Evolutionary conservation across 1,140 invertebrate genomes (phyloP).

Genomic region (Drosophila ironensis): DNA sequence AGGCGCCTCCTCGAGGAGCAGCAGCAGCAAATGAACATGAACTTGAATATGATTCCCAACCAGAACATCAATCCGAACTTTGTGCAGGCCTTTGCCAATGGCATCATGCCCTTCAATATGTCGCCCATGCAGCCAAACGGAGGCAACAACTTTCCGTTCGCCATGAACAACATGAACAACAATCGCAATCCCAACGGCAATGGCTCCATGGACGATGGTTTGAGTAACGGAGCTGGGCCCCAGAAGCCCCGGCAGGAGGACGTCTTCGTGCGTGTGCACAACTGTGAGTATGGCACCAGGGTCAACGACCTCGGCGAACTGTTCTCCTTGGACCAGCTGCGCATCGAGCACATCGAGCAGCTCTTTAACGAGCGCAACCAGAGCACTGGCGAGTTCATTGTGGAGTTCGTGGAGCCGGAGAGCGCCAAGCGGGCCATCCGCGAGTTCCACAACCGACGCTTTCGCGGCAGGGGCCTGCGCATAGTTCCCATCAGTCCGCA

Average conservation of each 20-base stretch:
- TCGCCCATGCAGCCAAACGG: conserved; percentile 45
- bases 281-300: conserved; percentile 88
- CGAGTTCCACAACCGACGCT: conserved; percentile 86
- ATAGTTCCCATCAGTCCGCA: conserved; percentile 86
- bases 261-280: conserved; percentile 87
- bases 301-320: conserved; percentile 91
- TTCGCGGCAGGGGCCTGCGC: conserved; percentile 86
- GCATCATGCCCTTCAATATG: conserved; percentile 43
- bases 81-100: conserved; percentile 40
- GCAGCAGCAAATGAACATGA: conserved; percentile 23
- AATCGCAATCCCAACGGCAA: conserved; percentile 14
- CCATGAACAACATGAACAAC: conserved; percentile 23
- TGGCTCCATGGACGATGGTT: conserved; percentile 8
- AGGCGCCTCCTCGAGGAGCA: conserved; percentile 22
- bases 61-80: conserved; percentile 18
- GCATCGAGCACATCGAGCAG: conserved; percentile 90
- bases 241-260: conserved; percentile 39
- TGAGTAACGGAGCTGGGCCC: neutral
- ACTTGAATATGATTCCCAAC: conserved; percentile 13
- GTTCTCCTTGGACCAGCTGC: conserved; percentile 89
- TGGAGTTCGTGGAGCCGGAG: conserved; percentile 88
- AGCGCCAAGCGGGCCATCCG: conserved; percentile 87
- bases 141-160: conserved; percentile 21
- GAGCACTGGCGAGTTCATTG: conserved; percentile 92
- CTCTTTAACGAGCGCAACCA: conserved; percentile 87